Percentiles rank a stretch among this genome's conserved stretches.
phyloP scores from a whole-genome alignment of 2,888 invertebrate species.

The Thera britannica region DNA sequence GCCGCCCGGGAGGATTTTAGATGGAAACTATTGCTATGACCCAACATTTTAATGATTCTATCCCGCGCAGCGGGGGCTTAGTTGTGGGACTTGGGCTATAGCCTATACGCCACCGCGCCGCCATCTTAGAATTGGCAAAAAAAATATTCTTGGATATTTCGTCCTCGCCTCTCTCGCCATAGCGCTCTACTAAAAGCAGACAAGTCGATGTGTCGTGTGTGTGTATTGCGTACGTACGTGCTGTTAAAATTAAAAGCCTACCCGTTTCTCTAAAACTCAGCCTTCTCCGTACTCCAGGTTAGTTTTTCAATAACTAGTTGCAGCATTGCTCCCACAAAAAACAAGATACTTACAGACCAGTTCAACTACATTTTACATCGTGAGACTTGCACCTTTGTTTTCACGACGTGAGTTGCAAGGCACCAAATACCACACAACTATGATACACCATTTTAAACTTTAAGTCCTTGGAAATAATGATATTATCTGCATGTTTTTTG shows the following conservation, averaged over 20 bases:
- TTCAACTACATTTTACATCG: conserved; percentile 35
- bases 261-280: background rate
- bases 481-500: conserved; percentile 1
- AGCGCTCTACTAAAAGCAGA: too few species aligned
- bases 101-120: background rate
- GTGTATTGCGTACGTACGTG: too few species aligned
- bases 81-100: too few species aligned
- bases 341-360: conserved; percentile 17
- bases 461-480: background rate
- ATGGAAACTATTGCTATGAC: background rate
- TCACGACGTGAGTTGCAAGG: conserved; percentile 31
- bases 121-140: background rate
- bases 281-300: conserved; percentile 5
- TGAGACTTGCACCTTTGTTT: conserved; percentile 43
- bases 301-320: conserved; percentile 23
- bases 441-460: conserved; percentile 7
- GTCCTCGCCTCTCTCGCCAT: too few species aligned
- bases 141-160: background rate
- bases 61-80: conserved; percentile 5
- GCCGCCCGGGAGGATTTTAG: background rate
- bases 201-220: too few species aligned
- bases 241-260: too few species aligned
- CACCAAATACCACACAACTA: conserved; percentile 6
- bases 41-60: background rate
- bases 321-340: conserved; percentile 23